Conservation (phyloP, 92 coral and sea anemone species). For the Heliopora coerulea region DNA sequence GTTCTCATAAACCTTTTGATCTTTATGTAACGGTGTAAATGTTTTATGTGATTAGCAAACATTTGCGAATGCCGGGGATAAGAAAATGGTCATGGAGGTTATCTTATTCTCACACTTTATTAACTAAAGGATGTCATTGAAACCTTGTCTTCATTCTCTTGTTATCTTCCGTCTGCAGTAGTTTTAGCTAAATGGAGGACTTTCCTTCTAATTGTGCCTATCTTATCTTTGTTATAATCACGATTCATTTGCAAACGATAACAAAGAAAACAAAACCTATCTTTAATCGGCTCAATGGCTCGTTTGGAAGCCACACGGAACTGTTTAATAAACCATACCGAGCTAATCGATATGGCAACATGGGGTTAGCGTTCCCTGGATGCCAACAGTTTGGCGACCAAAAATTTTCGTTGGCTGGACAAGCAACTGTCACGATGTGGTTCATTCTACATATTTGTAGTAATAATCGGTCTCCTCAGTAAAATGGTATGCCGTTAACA, state of each 20-base stretch:
- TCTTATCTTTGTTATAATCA: neutral
- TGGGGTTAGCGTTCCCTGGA: no score
- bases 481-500: no score
- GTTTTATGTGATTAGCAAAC: no score
- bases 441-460: no score
- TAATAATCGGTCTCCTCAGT: no score
- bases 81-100: neutral
- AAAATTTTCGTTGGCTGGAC: no score
- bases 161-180: neutral
- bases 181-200: neutral
- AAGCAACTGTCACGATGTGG: no score
- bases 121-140: neutral
- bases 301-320: neutral
- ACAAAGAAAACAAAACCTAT: constrained; percentile 11
- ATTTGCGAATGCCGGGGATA: neutral
- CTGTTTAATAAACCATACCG: neutral
- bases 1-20: no score
- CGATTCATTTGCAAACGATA: constrained; percentile 23
- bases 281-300: constrained; percentile 18
- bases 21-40: no score
- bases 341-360: neutral
- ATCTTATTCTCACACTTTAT: neutral
- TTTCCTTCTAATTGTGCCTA: neutral
- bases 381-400: no score
- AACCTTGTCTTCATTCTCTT: neutral